Evolutionary conservation across 2,797 vertebrate genomes (phyloP).

Genomic region (Pangasius larnaudii): DNA sequence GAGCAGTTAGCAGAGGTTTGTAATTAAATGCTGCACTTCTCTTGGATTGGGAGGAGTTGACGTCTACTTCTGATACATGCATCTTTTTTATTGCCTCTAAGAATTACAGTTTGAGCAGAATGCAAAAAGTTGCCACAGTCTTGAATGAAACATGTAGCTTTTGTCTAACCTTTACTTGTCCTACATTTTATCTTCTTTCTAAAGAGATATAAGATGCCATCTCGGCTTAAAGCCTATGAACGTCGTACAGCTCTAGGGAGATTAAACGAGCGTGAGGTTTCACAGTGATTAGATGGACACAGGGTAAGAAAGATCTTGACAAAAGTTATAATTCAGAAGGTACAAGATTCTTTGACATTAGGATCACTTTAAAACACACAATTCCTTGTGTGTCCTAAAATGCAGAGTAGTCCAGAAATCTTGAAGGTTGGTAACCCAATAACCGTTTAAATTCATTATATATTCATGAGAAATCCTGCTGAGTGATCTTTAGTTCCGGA

Average conservation of each 20-base stretch:
- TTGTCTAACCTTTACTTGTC: background rate
- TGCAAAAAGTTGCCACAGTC: background rate
- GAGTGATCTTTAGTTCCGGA: constrained; percentile 34
- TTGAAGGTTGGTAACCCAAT: constrained; percentile 36
- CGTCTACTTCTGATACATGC: background rate
- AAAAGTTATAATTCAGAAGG: background rate
- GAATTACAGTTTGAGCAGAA: background rate
- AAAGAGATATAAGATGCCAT: background rate
- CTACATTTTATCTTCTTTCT: background rate
- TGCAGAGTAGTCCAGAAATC: background rate
- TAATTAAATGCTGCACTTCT: constrained; percentile 36
- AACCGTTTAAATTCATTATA: constrained; percentile 32
- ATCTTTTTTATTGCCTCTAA: background rate
- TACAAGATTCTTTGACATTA: background rate
- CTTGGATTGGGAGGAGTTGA: background rate
- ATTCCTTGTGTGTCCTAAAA: background rate
- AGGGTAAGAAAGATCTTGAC: background rate
- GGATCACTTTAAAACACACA: background rate
- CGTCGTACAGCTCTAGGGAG: background rate
- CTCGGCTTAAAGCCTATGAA: background rate
- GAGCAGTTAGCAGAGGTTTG: constrained; percentile 11
- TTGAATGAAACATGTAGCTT: background rate
- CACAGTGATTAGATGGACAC: background rate
- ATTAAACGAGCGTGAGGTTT: background rate
- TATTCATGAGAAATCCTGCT: constrained; percentile 40